phyloP scores from a whole-genome alignment of 1,140 invertebrate genomes.

The Cecropterus lyciades region DNA sequence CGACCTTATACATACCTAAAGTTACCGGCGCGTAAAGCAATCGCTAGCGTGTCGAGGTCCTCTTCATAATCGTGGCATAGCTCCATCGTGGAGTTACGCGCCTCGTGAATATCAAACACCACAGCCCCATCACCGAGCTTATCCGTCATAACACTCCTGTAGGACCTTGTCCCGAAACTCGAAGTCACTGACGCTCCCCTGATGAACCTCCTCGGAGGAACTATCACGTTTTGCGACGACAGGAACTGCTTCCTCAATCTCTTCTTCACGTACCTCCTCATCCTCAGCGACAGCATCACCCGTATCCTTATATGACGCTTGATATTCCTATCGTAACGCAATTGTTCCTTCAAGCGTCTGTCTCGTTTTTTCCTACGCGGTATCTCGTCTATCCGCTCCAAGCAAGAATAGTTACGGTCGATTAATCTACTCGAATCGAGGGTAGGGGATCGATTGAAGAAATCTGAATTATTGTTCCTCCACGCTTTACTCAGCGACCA shows the following conservation, averaged over 20 bases:
- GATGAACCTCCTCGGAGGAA: slow-evolving; percentile 50
- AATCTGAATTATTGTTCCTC: slow-evolving; percentile 68
- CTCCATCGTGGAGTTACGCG: slow-evolving; percentile 74
- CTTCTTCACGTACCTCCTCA: slow-evolving; percentile 76
- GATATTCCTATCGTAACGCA: slow-evolving; percentile 80
- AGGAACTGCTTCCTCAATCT: slow-evolving; percentile 57
- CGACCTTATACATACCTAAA: slow-evolving; percentile 66
- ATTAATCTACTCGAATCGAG: slow-evolving; percentile 50
- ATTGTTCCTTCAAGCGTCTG: slow-evolving; percentile 71
- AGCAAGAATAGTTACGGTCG: slow-evolving; percentile 46
- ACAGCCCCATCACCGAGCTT: slow-evolving; percentile 69
- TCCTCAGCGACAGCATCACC: slow-evolving; percentile 80
- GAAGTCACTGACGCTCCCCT: slow-evolving; percentile 54
- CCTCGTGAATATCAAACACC: slow-evolving; percentile 78
- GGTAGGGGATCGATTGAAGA: slow-evolving; percentile 58
- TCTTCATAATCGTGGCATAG: slow-evolving; percentile 78
- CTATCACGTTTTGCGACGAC: slow-evolving; percentile 42
- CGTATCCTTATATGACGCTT: slow-evolving; percentile 79
- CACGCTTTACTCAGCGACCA: slow-evolving; percentile 78
- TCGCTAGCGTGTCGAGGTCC: slow-evolving; percentile 74
- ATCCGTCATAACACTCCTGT: slow-evolving; percentile 73
- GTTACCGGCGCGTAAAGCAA: slow-evolving; percentile 78
- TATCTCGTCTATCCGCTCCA: slow-evolving; percentile 69
- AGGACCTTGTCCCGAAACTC: slow-evolving; percentile 73
- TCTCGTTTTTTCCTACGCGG: slow-evolving; percentile 59